Base-by-base conservation (phyloP, 2,888 invertebrate species). In the Syrphus vitripennis region DNA sequence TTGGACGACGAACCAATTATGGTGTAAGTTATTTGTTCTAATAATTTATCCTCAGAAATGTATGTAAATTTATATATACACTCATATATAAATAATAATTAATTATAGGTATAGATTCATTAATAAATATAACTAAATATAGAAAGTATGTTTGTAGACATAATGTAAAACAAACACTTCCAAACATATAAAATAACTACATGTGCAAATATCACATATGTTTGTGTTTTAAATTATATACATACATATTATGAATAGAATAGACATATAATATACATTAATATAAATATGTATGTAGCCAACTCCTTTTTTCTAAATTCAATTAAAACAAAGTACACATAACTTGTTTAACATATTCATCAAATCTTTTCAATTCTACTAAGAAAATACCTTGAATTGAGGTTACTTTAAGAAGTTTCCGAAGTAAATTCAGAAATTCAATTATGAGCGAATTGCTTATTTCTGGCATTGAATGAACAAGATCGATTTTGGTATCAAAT, bases 1-100 rank as follows among this genome's bases (percentile, higher is more conserved):
- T 82, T 89, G 53, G 90, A 90, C 80, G 90, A 90, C 76, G 89
- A 90, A 77, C 90, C 90, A 61, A 90, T 90, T 72, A 90, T 90
- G 90, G 90, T 90, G 65, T 90, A 82, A 88, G 72, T 74, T 82
- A 29, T 63, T 69, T 55, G 24, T 70, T 75, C 21, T 50, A 70
- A n/a, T n/a, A n/a, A 74, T 57, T 57, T 74, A 65, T 75, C 19
- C 29, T 37, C 45, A 53, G 6, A 59, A 50, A 40, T 74, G 37
- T 50, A 74, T 65, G 63, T 65, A 65, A 19, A 65, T 65, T 65
- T 65, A 61, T 45, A 67, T 42, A 50, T 61, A 69, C 24, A 63
- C 40, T 42, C 63, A 63, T 50, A 80, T 53, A 59, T 74, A 75
- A 42, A 57, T 72, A 79, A 65, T 74, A 59, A 59, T 31, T 75